phyloP scores from a whole-genome alignment of 2,113 vertebrate genomes.

The Cricetomys ansorgei region DNA sequence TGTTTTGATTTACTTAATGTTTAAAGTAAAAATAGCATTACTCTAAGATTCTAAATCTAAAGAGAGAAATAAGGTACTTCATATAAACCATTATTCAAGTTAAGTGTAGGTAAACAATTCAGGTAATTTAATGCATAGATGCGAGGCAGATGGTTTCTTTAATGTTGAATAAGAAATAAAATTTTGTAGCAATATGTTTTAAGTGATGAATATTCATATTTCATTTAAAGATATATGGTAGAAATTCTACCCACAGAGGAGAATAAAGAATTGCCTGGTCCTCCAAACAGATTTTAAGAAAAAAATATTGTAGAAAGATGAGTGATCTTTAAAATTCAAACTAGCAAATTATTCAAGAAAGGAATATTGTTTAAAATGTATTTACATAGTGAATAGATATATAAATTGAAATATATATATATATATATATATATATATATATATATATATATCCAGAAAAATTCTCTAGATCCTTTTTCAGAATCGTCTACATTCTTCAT shows the following conservation, averaged over 20 bases:
- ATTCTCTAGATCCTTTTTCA: background rate
- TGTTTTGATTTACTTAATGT: background rate
- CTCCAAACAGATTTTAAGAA: background rate
- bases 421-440: background rate
- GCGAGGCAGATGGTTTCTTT: background rate
- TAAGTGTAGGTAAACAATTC: background rate
- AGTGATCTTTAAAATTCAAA: slow-evolving; percentile 18
- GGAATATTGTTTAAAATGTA: background rate
- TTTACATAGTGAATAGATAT: background rate
- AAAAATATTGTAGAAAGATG: background rate
- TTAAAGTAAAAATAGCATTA: slow-evolving; percentile 39
- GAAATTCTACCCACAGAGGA: background rate
- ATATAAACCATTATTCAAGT: background rate
- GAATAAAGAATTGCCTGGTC: background rate
- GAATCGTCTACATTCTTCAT: background rate
- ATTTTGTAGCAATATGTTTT: background rate
- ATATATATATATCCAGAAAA: background rate
- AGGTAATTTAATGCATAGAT: background rate
- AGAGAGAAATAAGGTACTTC: background rate
- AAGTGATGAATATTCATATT: background rate
- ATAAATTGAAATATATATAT: background rate
- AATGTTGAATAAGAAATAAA: background rate
- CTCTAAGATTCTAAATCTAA: background rate
- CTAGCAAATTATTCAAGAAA: background rate
- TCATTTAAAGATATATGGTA: background rate